Percentiles rank a stretch among this genome's conserved stretches.
These are phyloP conservation scores for Piscicola geometra DNA, from an alignment of 2,888 invertebrate genomes.

Conservation along the genomic window DNA sequence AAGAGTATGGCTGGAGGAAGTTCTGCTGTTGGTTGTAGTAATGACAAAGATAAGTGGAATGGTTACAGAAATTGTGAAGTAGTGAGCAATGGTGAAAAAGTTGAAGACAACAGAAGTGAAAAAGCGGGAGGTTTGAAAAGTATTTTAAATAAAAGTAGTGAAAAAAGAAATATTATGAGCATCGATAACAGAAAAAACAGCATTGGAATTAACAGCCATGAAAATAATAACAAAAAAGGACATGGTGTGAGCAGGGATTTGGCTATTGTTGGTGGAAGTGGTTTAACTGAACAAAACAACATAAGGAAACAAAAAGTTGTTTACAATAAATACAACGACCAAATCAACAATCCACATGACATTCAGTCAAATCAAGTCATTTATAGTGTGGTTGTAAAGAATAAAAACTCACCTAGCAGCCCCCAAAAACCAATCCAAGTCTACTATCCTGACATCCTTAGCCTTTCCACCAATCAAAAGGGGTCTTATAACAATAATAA, in stretches of 20 bases:
- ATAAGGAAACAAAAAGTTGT: not conserved
- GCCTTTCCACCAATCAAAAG: too few relatives aligned
- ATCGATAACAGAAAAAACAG: not conserved
- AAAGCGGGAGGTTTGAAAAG: too few relatives aligned
- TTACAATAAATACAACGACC: constrained; percentile 8
- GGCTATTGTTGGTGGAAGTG: not conserved
- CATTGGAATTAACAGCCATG: not conserved
- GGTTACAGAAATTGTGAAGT: not conserved
- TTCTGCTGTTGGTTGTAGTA: not conserved
- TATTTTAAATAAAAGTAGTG: too few relatives aligned
- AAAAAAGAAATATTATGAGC: too few relatives aligned
- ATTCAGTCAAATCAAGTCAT: not conserved
- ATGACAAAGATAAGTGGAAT: not conserved
- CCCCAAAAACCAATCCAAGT: too few relatives aligned
- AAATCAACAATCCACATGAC: too few relatives aligned
- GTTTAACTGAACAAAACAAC: not conserved
- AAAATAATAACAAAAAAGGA: not conserved
- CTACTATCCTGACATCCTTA: too few relatives aligned
- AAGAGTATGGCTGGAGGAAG: not conserved
- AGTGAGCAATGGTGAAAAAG: not conserved
- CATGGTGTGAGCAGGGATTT: not conserved
- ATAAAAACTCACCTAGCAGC: too few relatives aligned
- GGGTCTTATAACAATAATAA: too few relatives aligned
- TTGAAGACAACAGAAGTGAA: too few relatives aligned
- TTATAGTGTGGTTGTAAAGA: too few relatives aligned